A percentile compares a stretch with the other conserved stretches of the same genome.
These are phyloP conservation scores for Phortica okadai DNA, from an alignment of 2,888 invertebrate genomes.

Conservation along the genomic window DNA sequence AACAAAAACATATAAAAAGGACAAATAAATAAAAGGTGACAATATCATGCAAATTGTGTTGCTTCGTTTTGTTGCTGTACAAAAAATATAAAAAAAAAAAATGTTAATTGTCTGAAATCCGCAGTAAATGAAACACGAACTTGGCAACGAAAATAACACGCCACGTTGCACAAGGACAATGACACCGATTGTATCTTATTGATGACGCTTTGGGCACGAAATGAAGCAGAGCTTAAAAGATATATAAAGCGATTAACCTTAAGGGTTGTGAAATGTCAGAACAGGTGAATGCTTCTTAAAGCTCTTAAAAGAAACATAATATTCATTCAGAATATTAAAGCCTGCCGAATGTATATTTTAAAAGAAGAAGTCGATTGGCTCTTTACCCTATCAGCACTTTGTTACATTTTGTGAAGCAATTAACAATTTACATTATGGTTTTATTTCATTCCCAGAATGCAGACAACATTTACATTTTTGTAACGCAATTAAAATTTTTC, in stretches of 20 bases:
- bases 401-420: no score
- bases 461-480: neutral
- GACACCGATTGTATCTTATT: constrained; percentile 50
- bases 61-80: neutral
- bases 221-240: no score
- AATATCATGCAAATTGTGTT: constrained; percentile 28
- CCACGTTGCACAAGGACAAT: constrained; percentile 61
- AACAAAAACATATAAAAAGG: neutral
- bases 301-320: no score
- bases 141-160: constrained; percentile 56
- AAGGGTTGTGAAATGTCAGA: no score
- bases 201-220: neutral
- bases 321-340: no score
- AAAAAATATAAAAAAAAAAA: neutral
- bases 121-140: constrained; percentile 29
- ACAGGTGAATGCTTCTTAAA: no score
- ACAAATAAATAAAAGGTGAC: constrained; percentile 33
- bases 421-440: neutral
- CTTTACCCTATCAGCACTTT: no score
- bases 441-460: neutral
- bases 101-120: neutral
- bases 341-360: no score
- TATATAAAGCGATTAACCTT: no score
- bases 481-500: neutral
- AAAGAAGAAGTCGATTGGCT: no score